Conservation (phyloP, 1,140 invertebrate genomes). For the Ylistrum balloti region DNA sequence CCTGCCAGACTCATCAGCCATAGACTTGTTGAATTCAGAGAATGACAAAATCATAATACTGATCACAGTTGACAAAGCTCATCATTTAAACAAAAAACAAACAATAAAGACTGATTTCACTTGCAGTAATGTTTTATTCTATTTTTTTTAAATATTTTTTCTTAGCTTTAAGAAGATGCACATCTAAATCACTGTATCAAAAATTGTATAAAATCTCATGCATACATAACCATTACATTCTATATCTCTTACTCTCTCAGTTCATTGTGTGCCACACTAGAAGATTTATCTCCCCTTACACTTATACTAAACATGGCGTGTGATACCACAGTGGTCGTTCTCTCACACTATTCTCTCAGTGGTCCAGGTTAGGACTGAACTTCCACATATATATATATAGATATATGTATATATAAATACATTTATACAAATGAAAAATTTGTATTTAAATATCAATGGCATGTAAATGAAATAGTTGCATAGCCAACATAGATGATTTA, state of each 20-base stretch:
- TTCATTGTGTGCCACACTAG: background rate
- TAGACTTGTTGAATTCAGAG: too few relatives aligned
- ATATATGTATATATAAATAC: background rate
- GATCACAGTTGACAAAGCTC: too few relatives aligned
- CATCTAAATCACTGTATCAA: slow-evolving; percentile 39
- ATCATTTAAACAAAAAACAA: background rate
- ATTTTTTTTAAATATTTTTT: background rate
- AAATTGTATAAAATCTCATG: slow-evolving; percentile 40
- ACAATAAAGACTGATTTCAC: background rate
- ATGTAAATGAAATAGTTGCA: slow-evolving; percentile 21
- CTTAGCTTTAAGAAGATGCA: slow-evolving; percentile 38
- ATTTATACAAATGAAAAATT: slow-evolving; percentile 36
- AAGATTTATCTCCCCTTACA: background rate
- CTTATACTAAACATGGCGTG: background rate
- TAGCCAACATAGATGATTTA: slow-evolving; percentile 27
- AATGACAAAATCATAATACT: too few relatives aligned
- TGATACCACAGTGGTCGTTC: background rate
- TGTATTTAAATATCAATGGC: slow-evolving; percentile 20
- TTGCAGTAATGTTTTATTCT: slow-evolving; percentile 30
- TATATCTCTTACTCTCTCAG: background rate
- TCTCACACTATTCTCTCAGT: background rate
- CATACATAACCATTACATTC: background rate
- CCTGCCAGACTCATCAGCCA: too few relatives aligned
- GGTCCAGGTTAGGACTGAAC: background rate
- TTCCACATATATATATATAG: background rate